Conservation (phyloP, 35 echinoderm and acorn worm species). For the Holothuria glaberrima region DNA sequence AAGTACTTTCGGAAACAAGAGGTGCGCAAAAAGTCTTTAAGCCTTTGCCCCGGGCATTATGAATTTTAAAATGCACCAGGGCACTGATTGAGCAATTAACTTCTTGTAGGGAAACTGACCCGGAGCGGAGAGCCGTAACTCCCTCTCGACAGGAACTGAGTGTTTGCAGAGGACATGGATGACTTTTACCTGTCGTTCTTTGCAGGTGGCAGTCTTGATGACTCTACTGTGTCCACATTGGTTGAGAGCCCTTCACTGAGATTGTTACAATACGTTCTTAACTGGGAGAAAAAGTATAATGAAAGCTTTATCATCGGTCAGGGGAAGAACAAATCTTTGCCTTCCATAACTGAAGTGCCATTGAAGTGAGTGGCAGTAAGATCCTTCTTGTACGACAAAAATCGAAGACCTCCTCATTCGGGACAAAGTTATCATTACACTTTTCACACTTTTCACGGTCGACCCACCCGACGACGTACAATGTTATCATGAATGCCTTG, state of each 20-base stretch:
- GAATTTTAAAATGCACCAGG: slow-evolving; percentile 12
- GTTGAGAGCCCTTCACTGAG: neutral
- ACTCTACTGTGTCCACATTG: slow-evolving; percentile 1
- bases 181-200: slow-evolving; percentile 1
- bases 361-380: too few species aligned
- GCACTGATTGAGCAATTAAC: slow-evolving; percentile 32
- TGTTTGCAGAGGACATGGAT: slow-evolving; percentile 1
- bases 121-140: neutral
- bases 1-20: slow-evolving; percentile 34
- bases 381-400: too few species aligned
- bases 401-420: too few species aligned
- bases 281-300: too few species aligned
- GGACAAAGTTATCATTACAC: too few species aligned
- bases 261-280: too few species aligned
- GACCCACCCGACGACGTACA: too few species aligned
- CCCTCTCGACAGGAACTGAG: neutral
- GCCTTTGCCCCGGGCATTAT: neutral
- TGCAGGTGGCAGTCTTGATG: slow-evolving; percentile 18
- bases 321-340: too few species aligned
- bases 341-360: too few species aligned
- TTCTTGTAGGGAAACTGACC: neutral
- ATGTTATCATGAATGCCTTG: too few species aligned
- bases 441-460: too few species aligned
- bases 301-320: too few species aligned
- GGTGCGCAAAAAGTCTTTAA: neutral